Conservation (phyloP, 1,140 invertebrate species). For the Phenacoccus solenopsis region DNA sequence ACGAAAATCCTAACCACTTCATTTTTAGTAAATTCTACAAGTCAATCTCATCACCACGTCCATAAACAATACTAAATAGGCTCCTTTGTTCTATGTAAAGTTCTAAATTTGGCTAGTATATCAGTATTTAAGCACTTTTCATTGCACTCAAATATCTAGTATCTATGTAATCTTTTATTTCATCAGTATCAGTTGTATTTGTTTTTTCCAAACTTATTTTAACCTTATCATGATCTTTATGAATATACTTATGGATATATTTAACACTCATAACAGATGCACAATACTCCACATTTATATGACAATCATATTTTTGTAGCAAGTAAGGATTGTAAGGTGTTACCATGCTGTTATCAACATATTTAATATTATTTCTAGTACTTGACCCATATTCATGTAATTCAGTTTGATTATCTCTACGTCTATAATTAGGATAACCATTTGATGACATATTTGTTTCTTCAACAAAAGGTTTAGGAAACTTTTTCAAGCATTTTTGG, state of each 20-base stretch:
- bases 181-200: background rate
- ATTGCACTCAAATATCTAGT: conserved; percentile 3
- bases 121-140: background rate
- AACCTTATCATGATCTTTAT: conserved; percentile 29
- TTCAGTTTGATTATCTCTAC: too few species aligned
- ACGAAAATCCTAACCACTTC: too few species aligned
- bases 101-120: background rate
- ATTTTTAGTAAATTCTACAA: background rate
- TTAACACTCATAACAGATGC: conserved; percentile 33
- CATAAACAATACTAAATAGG: background rate
- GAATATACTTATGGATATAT: conserved; percentile 35
- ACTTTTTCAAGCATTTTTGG: too few species aligned
- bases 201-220: background rate
- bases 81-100: too few species aligned
- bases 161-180: background rate
- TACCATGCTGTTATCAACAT: conserved; percentile 32
- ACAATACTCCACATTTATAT: conserved; percentile 33
- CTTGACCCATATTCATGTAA: too few species aligned
- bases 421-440: too few species aligned
- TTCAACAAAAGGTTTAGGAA: too few species aligned
- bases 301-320: conserved; percentile 28
- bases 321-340: conserved; percentile 32
- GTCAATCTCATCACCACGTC: background rate
- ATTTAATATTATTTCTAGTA: too few species aligned
- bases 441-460: too few species aligned